These are phyloP conservation scores for Embidobia sp. DNA, from an alignment of 2,888 invertebrate species.

Conservation along the genomic window DNA sequence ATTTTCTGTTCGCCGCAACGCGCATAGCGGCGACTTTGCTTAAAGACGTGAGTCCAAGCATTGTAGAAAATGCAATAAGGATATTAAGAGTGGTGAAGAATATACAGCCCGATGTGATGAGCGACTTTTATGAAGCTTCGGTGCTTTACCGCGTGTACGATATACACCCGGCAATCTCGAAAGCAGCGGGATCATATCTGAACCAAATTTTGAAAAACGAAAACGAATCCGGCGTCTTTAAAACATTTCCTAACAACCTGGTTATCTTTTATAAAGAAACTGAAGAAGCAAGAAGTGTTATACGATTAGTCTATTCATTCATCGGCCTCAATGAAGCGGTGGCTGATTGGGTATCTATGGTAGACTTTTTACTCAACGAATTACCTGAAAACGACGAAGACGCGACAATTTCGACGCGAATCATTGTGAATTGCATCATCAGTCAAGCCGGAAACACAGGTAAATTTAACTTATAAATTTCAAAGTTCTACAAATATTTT, in stretches of 20 bases:
- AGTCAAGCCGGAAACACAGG: too few species aligned
- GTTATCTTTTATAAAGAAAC: conserved; percentile 21
- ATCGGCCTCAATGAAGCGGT: not conserved
- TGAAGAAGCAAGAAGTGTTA: not conserved
- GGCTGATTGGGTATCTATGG: conserved; percentile 14
- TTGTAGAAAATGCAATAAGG: conserved; percentile 4
- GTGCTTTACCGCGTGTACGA: conserved; percentile 4
- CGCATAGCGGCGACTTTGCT: not conserved
- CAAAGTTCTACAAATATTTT: too few species aligned
- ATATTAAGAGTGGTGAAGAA: not conserved
- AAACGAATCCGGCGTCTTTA: not conserved
- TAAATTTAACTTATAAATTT: too few species aligned
- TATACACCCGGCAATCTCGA: conserved; percentile 7
- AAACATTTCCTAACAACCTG: not conserved
- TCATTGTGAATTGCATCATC: too few species aligned
- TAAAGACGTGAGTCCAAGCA: not conserved
- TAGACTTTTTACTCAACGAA: not conserved
- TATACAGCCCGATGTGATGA: not conserved
- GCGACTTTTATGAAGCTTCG: not conserved
- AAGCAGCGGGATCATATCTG: conserved; percentile 13
- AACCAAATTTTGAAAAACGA: not conserved
- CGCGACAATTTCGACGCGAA: not conserved
- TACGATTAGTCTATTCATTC: conserved; percentile 6
- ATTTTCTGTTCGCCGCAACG: not conserved
- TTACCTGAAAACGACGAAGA: not conserved